Conservation (phyloP, 2,888 invertebrate genomes). For the Gortyna flavago region DNA sequence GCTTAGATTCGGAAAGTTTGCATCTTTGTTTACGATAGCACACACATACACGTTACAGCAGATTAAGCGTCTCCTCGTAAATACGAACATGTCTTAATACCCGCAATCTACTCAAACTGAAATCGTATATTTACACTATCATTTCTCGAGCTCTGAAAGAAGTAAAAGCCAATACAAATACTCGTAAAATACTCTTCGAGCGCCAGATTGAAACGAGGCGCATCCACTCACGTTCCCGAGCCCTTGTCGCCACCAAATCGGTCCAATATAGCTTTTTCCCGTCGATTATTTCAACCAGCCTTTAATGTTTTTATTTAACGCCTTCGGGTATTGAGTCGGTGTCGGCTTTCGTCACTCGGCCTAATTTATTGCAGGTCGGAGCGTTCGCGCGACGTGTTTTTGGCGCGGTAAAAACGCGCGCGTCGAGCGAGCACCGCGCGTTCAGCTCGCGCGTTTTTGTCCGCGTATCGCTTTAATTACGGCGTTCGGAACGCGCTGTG, state of each 20-base stretch:
- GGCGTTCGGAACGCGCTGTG: conserved; percentile 74
- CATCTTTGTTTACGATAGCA: conserved; percentile 27
- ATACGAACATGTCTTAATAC: conserved; percentile 55
- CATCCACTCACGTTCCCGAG: conserved; percentile 74
- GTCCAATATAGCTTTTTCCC: conserved; percentile 86
- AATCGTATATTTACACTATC: conserved; percentile 68
- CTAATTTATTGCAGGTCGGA: conserved; percentile 87
- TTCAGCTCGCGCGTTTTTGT: conserved; percentile 80
- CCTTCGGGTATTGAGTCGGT: conserved; percentile 85
- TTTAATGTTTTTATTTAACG: conserved; percentile 90
- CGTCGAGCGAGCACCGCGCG: conserved; percentile 77
- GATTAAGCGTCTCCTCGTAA: conserved; percentile 44
- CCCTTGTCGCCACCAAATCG: conserved; percentile 85
- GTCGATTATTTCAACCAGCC: conserved; percentile 86
- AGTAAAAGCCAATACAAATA: conserved; percentile 71
- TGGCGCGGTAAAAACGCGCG: conserved; percentile 83
- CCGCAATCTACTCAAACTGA: conserved; percentile 55
- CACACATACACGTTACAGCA: conserved; percentile 26
- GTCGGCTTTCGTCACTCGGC: conserved; percentile 86
- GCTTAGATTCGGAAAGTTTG: conserved; percentile 33
- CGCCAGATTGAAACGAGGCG: conserved; percentile 72
- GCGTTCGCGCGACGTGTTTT: conserved; percentile 83
- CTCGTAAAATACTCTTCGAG: conserved; percentile 67
- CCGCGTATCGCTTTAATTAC: conserved; percentile 87
- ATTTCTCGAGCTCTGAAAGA: conserved; percentile 64